These are phyloP conservation scores for Drosophila sucinea DNA, from an alignment of 1,140 invertebrate species.

Conservation along the genomic window DNA sequence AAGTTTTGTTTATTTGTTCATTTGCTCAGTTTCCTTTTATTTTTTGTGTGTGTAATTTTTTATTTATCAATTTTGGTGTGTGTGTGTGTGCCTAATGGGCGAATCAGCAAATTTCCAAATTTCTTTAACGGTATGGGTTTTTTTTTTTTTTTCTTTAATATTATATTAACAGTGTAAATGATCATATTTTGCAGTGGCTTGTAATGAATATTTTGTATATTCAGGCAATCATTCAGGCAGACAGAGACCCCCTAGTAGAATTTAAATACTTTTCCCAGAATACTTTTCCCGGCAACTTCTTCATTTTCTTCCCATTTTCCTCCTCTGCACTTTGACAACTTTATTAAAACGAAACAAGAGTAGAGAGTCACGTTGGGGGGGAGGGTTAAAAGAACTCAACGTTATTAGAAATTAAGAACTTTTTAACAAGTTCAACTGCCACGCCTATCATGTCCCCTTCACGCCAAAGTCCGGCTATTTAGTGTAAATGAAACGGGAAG, in stretches of 20 bases:
- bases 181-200: background rate
- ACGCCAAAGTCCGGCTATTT: background rate
- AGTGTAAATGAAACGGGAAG: slow-evolving; percentile 31
- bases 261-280: slow-evolving; percentile 5
- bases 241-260: background rate
- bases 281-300: slow-evolving; percentile 14
- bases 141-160: no score
- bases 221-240: no score
- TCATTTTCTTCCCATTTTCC: background rate
- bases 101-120: no score
- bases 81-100: no score
- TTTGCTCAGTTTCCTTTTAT: slow-evolving; percentile 21
- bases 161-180: background rate
- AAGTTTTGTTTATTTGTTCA: slow-evolving; percentile 57
- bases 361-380: background rate
- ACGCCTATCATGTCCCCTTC: background rate
- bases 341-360: slow-evolving; percentile 1
- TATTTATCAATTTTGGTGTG: background rate
- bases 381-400: slow-evolving; percentile 10
- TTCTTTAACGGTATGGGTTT: no score
- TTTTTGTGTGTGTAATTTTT: background rate
- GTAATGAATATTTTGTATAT: background rate
- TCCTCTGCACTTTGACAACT: slow-evolving; percentile 37
- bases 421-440: slow-evolving; percentile 48
- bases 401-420: slow-evolving; percentile 63